Conservation (phyloP, 2,113 vertebrate species). For the Crotalus horridus region DNA sequence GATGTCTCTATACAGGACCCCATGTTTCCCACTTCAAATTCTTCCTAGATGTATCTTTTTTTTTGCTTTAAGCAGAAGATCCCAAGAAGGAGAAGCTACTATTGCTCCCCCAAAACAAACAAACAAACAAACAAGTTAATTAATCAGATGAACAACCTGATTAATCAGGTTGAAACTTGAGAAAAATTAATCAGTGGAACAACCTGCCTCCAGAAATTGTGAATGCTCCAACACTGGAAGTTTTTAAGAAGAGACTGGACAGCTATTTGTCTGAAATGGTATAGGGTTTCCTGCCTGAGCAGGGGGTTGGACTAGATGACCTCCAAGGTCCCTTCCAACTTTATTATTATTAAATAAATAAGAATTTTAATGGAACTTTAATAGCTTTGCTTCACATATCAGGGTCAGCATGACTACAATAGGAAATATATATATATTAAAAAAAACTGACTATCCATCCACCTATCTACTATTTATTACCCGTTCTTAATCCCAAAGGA, state of each 20-base stretch:
- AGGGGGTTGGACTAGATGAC: too few species aligned
- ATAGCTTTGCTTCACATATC: not conserved
- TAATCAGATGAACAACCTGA: too few species aligned
- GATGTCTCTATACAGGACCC: not conserved
- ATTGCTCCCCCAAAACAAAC: not conserved
- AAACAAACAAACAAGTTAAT: too few species aligned
- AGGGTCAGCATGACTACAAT: not conserved
- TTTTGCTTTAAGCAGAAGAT: not conserved
- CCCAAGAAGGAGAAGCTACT: not conserved
- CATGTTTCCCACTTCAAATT: not conserved
- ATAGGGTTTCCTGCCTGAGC: too few species aligned
- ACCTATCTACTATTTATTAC: not conserved
- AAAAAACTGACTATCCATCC: not conserved
- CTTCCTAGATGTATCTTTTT: not conserved
- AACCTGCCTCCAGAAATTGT: too few species aligned
- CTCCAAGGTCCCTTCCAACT: too few species aligned
- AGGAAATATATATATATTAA: not conserved
- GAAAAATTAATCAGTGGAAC: too few species aligned
- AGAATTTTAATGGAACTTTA: not conserved
- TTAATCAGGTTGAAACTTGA: too few species aligned
- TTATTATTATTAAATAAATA: too few species aligned
- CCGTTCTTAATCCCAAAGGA: not conserved
- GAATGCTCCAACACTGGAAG: too few species aligned
- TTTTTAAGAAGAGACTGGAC: too few species aligned
- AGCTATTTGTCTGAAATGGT: too few species aligned